Base-by-base conservation (phyloP, 2,797 vertebrate species). In the Epinephelus awoara region DNA sequence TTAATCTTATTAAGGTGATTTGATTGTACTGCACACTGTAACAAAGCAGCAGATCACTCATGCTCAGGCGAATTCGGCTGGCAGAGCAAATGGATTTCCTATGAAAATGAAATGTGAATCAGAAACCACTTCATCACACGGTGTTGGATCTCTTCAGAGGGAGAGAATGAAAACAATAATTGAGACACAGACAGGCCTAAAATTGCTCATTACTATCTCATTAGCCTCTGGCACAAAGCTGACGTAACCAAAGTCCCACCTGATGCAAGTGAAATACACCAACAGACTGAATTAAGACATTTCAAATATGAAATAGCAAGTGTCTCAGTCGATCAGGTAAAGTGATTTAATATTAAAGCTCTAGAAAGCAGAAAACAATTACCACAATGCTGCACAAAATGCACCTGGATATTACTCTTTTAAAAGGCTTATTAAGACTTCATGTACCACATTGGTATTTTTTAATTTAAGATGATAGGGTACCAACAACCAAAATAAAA, bases 1-100 rank as follows among this genome's bases (percentile, higher is more conserved):
- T 87, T 88, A 74, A 89, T 90, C 80, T 76, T 62, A 79, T 88
- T 85, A 82, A 54, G 50, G 58, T 62, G 23, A 82, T 87, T 56
- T 75, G 69, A 88, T 83, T 86, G 74, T 86, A 71, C 42, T 29
- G 68, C 38, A 18, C 59, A 40, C 52, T 70, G 74, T 62, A 73
- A 74, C 40, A 5, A 29, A 76, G 54, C 52, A 55, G 67, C 73
- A 66, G 38, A 80, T 74, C 19, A 4, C 71, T 87, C 55, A 29
- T 21, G 70, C 76, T 75, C 56, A 25, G 70, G 81, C 56, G 56
- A 21, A 78, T 79, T 80, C 21, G 14, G 62, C 57, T 29, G 52
- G 64, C 72, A 69, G 56, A 80, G 71, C 73, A 51, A 69, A 85
- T 83, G 63, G 63, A 91, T 89, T 89, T 82, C 62, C 72, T 51